Percentiles rank a stretch among this genome's conserved stretches.
phyloP scores from a whole-genome alignment of 1,140 invertebrate genomes.

The Palaemon carinicauda region DNA sequence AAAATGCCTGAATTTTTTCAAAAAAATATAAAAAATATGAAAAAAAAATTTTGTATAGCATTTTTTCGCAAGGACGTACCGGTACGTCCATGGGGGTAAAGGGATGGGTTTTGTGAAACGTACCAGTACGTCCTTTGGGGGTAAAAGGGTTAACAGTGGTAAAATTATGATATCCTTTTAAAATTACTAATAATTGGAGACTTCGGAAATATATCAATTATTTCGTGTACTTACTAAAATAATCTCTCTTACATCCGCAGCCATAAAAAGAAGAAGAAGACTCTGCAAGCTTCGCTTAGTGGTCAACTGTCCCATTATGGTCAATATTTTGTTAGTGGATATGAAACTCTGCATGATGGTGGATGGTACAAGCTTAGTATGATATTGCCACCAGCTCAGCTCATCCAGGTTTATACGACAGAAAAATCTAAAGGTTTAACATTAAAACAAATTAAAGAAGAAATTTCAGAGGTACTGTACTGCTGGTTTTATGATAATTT shows the following conservation, averaged over 20 bases:
- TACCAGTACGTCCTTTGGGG: no score
- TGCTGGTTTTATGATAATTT: no score
- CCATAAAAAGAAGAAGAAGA: conserved; percentile 17
- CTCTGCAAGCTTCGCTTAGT: conserved; percentile 4
- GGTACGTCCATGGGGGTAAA: no score
- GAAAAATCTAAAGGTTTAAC: neutral
- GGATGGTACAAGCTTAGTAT: conserved; percentile 8
- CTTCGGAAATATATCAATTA: no score
- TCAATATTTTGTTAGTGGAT: conserved; percentile 12
- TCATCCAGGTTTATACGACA: neutral
- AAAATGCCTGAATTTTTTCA: no score
- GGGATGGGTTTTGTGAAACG: no score
- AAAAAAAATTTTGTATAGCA: no score
- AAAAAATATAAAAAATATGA: no score
- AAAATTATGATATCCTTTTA: neutral
- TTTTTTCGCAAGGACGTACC: no score
- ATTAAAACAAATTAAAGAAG: no score
- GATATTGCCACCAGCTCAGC: neutral
- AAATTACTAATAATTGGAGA: no score
- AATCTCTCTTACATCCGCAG: neutral
- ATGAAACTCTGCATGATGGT: conserved; percentile 11
- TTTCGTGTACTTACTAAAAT: neutral
- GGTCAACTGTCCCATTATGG: neutral
- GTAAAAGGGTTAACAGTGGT: neutral
- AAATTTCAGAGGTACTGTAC: no score